A percentile compares a stretch with the other conserved stretches of the same genome.
Evolutionary conservation across 2,888 invertebrate genomes (phyloP).

Genomic region (Trissolcus japonicus): DNA sequence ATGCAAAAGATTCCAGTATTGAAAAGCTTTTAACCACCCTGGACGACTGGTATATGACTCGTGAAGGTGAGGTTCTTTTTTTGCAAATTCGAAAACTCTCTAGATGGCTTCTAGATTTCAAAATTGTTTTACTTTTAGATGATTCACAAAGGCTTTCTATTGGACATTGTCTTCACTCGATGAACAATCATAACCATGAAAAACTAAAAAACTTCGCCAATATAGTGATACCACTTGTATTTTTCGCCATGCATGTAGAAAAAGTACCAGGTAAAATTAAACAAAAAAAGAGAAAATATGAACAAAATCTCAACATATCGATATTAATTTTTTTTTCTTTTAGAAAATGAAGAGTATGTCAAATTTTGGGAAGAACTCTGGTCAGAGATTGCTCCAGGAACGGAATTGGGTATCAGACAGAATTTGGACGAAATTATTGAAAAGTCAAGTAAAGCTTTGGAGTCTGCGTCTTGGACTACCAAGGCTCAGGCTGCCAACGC

Average conservation of each 20-base stretch:
- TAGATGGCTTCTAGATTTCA: not conserved
- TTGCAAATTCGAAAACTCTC: not conserved
- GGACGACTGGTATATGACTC: slow-evolving; percentile 82
- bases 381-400: slow-evolving; percentile 92
- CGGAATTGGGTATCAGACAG: slow-evolving; percentile 86
- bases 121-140: slow-evolving; percentile 77
- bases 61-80: slow-evolving; percentile 78
- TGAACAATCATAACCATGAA: slow-evolving; percentile 89
- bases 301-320: not conserved
- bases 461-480: slow-evolving; percentile 90
- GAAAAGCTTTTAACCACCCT: slow-evolving; percentile 82
- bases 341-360: slow-evolving; percentile 79
- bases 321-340: slow-evolving; percentile 8
- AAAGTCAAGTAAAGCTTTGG: slow-evolving; percentile 83
- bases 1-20: slow-evolving; percentile 86
- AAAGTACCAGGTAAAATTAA: slow-evolving; percentile 79
- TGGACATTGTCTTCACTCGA: slow-evolving; percentile 86
- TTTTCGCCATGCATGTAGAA: slow-evolving; percentile 93
- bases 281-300: not conserved
- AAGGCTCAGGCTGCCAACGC: slow-evolving; percentile 91
- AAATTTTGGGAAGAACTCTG: slow-evolving; percentile 92
- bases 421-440: slow-evolving; percentile 85
- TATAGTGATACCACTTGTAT: slow-evolving; percentile 87
- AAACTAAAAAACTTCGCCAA: slow-evolving; percentile 86
- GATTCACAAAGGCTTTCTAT: slow-evolving; percentile 85